phyloP scores from a whole-genome alignment of 2,888 invertebrate species.

The Drosophila percnosoma region DNA sequence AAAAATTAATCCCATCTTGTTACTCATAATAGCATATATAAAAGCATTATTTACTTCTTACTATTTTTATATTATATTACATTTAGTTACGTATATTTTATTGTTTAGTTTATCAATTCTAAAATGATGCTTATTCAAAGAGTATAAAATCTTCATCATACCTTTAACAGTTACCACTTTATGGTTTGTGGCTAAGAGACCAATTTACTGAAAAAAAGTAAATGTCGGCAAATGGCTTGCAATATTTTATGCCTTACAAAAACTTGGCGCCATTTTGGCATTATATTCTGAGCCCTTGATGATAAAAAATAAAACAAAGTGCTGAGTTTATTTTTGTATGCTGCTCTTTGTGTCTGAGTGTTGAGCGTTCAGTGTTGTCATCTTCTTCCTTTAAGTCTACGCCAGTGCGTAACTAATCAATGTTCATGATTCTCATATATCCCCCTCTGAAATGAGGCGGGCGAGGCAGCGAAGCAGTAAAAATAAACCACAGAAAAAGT shows the following conservation, averaged over 20 bases:
- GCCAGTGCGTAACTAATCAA: conserved; percentile 67
- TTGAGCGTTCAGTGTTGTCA: conserved; percentile 23
- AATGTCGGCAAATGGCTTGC: conserved; percentile 29
- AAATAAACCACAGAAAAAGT: conserved; percentile 47
- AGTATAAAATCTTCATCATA: conserved; percentile 12
- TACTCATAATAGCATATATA: background rate
- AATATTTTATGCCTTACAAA: conserved; percentile 36
- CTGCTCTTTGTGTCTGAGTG: conserved; percentile 28
- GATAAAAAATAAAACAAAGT: conserved; percentile 31
- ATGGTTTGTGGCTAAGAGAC: conserved; percentile 4
- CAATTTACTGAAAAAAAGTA: conserved; percentile 8
- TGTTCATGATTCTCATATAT: conserved; percentile 38
- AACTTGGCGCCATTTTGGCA: conserved; percentile 40
- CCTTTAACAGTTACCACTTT: conserved; percentile 1
- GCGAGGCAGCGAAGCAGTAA: conserved; percentile 28
- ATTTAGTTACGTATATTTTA: background rate
- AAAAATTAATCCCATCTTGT: background rate
- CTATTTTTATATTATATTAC: background rate
- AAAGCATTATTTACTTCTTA: background rate
- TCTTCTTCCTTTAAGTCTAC: conserved; percentile 17
- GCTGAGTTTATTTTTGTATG: conserved; percentile 32
- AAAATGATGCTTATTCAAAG: background rate
- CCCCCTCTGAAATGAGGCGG: conserved; percentile 3
- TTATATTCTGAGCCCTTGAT: conserved; percentile 43
- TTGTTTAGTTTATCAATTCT: background rate